phyloP scores from a whole-genome alignment of 1,140 invertebrate species.

The Geopemphigus sp. region DNA sequence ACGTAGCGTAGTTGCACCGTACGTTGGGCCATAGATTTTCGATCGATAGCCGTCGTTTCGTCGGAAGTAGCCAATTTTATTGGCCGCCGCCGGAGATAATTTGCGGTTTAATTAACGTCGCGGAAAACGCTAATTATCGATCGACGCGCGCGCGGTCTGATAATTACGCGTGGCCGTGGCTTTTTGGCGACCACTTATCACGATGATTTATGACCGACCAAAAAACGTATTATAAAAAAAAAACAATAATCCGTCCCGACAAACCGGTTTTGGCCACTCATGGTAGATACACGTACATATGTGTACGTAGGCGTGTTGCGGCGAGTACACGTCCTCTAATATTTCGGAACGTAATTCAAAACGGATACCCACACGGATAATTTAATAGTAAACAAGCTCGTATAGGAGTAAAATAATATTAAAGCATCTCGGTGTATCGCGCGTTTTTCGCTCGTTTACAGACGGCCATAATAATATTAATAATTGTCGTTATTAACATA shows the following conservation, averaged over 20 bases:
- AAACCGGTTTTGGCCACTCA: background rate
- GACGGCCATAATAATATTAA: too few species aligned
- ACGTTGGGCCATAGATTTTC: too few species aligned
- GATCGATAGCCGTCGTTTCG: too few species aligned
- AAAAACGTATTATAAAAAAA: constrained; percentile 20
- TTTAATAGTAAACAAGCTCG: background rate
- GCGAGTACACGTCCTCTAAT: background rate
- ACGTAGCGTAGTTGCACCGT: too few species aligned
- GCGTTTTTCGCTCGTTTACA: too few species aligned
- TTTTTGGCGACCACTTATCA: constrained; percentile 23
- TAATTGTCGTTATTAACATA: too few species aligned
- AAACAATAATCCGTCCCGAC: background rate
- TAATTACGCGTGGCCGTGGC: background rate
- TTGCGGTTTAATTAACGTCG: constrained; percentile 13
- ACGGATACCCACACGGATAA: constrained; percentile 8
- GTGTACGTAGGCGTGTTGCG: background rate
- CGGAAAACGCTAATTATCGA: constrained; percentile 7
- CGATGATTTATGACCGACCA: constrained; percentile 29
- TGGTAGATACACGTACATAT: background rate
- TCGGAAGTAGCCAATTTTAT: background rate
- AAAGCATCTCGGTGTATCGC: too few species aligned
- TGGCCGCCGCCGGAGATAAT: background rate
- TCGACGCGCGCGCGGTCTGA: background rate
- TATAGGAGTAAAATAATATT: background rate
- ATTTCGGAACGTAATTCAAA: constrained; percentile 15